A percentile compares a stretch with the other conserved stretches of the same genome.
These are phyloP conservation scores for Anhinga anhinga DNA, from an alignment of 2,113 vertebrate species.

Conservation along the genomic window DNA sequence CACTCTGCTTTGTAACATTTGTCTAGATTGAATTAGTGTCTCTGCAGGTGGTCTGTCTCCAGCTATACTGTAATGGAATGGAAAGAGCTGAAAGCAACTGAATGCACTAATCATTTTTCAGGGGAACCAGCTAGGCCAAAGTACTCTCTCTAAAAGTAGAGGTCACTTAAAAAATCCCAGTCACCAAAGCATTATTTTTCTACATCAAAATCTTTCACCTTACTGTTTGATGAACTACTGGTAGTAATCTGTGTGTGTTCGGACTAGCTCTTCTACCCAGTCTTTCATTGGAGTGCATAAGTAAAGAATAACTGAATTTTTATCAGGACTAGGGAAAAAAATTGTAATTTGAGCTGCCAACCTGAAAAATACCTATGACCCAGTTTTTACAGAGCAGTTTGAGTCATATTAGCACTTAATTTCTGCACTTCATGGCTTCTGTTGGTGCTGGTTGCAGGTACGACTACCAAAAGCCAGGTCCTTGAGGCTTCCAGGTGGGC, in stretches of 20 bases:
- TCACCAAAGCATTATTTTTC: background rate
- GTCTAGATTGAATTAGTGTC: background rate
- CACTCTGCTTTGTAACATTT: background rate
- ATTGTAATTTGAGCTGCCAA: background rate
- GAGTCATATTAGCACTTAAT: background rate
- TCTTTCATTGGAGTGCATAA: background rate
- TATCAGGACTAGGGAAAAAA: background rate
- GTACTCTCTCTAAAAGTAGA: background rate
- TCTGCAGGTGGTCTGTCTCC: slow-evolving; percentile 11
- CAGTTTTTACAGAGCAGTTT: background rate
- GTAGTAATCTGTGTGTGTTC: background rate
- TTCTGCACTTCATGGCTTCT: background rate
- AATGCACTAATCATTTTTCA: fast-evolving
- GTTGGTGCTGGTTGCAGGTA: background rate
- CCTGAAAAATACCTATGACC: background rate
- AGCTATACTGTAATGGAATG: background rate
- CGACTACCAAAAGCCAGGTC: fast-evolving
- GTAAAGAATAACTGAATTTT: background rate
- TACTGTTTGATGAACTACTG: background rate
- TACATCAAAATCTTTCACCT: background rate
- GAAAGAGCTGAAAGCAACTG: background rate
- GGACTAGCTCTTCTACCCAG: background rate
- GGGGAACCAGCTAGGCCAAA: background rate
- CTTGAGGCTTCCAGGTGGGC: background rate
- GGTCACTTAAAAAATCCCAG: background rate